Base-by-base conservation (phyloP, 2,797 vertebrate genomes). In the Sebastes variabilis region DNA sequence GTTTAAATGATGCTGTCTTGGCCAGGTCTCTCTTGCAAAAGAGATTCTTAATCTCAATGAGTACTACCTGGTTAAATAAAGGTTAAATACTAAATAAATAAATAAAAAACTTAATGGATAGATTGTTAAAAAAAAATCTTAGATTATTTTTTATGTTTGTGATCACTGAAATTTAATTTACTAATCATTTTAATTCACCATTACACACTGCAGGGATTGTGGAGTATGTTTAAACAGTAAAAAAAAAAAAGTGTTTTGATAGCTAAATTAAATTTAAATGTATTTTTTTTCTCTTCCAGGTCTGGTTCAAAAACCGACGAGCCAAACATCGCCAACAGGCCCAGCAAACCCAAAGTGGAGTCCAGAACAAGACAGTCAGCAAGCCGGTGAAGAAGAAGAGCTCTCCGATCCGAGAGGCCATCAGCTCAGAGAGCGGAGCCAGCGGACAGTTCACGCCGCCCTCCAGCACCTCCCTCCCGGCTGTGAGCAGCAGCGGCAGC, bases 261-360 rank as follows among this genome's bases (percentile, higher is more conserved):
- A 42, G 8, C 10, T 13, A 2, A 27, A 55, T 34, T 54, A 3
- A 8, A 59, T 66, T 12, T 0, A 22, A 52, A 3, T 4, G 1
- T 0, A 29, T 32, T 29, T 29, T 4, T 0, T 0, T 77, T 52
- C n/a, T 16, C 27, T 46, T 77, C 8, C 61, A 99, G 98, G 98
- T 99, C 1, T 99, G 98, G 98, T 99, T 99, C 90, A 99, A 99
- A 90, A 99, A 99, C 93, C 96, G 98, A 83, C 94, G 98, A 62
- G 98, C 98, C 65, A 99, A 99, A 80, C 98, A 97, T 67, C 97
- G 97, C 61, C 97, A 99, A 77, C 98, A 99, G 91, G 93, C 93
- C 81, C 94, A 95, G 86, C 94, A 95, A 36, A 89, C 75, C 22
- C 97, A 98, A 81, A 97, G 94, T 0, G 97, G 97, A 20, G 96